Base-by-base conservation (phyloP, 2,113 vertebrate genomes). In the Tychaedon coryphoeus region DNA sequence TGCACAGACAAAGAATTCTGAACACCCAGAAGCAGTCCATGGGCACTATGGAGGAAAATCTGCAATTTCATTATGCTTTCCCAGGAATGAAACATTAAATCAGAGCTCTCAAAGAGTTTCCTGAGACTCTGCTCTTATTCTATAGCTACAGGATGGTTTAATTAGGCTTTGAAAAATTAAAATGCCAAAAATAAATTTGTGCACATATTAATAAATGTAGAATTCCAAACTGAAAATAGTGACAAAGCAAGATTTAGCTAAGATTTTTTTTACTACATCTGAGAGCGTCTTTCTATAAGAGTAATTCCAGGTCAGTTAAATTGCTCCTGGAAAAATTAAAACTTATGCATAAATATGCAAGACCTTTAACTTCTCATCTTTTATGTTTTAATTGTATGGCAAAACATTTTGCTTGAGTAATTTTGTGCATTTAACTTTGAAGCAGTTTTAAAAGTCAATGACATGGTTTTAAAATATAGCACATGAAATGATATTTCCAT, bases 391-490 rank as follows among this genome's bases (percentile, higher is more conserved):
- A 91, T 82, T 85, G 66, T 66, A 92, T 71, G 51, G 56, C 43
- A 85, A 87, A 95, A 60, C 42, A 76, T 91, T 91, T 86, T 90
- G 71, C 42, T 79, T 9, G 86, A 88, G 58, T 70, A 90, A 76
- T 93, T 94, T 77, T 70, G 47, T 70, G 67, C 58, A 40, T 70
- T 96, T 95, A 96, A 93, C 78, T 96, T 93, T 83, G 75, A 90
- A 86, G 78, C n/a, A 31, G 47, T 88, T 96, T 86, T 72, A 26
- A 88, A 94, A 93, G 94, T 93, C 93, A 95, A 54, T 93, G 67
- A 89, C 64, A 95, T 56, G 90, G 74, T 82, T 97, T 95, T 93
- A 96, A 95, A 96, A 95, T 76, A 61, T 6, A 93, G 67, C 50
- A 90, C 51, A 91, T 92, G 81, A 93, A 88, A 91, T 0, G 8